These are phyloP conservation scores for Tragelaphus oryx DNA, from an alignment of 2,797 vertebrate genomes.

Conservation along the genomic window DNA sequence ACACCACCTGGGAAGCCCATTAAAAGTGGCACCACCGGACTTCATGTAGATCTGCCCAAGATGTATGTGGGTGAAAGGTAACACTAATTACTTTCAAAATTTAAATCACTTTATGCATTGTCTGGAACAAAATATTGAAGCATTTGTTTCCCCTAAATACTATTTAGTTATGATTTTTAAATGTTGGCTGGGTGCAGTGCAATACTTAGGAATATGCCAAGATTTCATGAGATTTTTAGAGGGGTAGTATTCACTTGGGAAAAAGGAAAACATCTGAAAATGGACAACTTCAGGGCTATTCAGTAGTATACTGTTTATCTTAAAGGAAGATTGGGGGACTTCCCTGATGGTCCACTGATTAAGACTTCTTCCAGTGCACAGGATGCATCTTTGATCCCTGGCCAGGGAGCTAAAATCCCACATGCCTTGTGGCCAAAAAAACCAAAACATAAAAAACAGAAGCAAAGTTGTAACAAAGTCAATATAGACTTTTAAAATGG, in stretches of 20 bases:
- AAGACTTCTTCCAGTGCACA: background rate
- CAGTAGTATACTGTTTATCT: background rate
- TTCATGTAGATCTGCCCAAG: background rate
- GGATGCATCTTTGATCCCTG: background rate
- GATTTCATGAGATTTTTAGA: background rate
- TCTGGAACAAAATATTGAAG: background rate
- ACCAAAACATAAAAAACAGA: background rate
- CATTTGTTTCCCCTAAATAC: background rate
- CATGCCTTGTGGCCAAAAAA: background rate
- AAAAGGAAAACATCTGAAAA: background rate
- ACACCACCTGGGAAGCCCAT: background rate
- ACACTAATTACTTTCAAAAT: background rate
- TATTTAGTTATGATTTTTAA: conserved; percentile 12
- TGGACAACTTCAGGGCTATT: background rate
- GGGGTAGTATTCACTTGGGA: background rate
- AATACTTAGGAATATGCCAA: background rate
- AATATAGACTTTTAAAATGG: background rate
- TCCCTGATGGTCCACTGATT: background rate
- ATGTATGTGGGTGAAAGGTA: background rate
- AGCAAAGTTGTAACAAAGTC: background rate
- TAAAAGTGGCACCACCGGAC: background rate
- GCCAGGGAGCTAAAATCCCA: background rate
- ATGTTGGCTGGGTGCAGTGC: background rate
- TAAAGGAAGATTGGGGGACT: background rate
- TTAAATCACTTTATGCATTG: background rate